These are phyloP conservation scores for Cantharis rustica DNA, from an alignment of 2,888 invertebrate genomes.

Conservation along the genomic window DNA sequence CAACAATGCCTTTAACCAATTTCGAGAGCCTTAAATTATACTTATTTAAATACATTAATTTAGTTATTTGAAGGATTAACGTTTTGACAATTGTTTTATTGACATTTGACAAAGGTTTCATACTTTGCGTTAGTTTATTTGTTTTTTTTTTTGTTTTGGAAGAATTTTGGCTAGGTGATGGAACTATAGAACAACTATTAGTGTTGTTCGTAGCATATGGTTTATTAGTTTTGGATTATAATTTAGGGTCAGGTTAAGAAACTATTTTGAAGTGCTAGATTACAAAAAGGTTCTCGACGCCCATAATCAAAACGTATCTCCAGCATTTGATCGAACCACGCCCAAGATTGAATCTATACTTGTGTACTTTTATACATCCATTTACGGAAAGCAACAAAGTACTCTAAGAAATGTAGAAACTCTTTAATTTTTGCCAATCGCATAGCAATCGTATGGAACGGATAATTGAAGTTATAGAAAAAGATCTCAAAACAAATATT, in stretches of 20 bases:
- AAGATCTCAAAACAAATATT: constrained; percentile 10
- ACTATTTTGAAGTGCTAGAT: background rate
- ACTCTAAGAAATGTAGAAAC: background rate
- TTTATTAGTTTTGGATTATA: background rate
- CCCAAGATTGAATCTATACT: background rate
- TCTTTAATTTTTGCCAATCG: background rate
- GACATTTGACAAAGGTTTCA: background rate
- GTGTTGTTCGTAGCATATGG: background rate
- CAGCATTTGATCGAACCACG: constrained; percentile 2
- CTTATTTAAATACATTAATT: background rate
- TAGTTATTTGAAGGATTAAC: background rate
- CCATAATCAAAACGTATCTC: constrained; percentile 3
- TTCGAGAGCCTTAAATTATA: background rate
- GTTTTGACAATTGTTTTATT: background rate
- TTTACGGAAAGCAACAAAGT: background rate
- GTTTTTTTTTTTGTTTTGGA: too few species aligned
- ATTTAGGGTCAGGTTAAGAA: constrained; percentile 4
- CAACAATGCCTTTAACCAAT: background rate
- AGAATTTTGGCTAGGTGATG: background rate
- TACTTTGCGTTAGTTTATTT: background rate
- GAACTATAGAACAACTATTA: background rate
- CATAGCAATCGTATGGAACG: background rate
- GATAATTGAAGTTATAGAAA: background rate
- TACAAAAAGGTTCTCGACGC: constrained; percentile 3
- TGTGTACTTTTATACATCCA: background rate